Base-by-base conservation (phyloP, 2,113 vertebrate species). In the Lipophrys pholis region DNA sequence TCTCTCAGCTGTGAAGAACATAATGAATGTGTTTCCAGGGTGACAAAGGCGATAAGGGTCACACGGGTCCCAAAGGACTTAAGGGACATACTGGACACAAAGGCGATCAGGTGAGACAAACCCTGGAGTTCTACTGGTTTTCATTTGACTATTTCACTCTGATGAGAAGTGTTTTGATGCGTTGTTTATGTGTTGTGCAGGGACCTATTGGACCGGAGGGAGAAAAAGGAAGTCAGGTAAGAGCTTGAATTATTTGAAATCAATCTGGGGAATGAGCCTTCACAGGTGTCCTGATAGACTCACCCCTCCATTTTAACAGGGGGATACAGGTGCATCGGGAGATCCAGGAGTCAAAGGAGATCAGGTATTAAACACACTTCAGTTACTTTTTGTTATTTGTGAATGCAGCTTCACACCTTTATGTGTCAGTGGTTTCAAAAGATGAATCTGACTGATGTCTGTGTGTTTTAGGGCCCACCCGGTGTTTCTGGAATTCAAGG, bases 21-120 rank as follows among this genome's bases (percentile, higher is more conserved):
- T 30, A 30, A 30, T 30, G 2, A 30, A 30, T 81, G 6, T 64
- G 30, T 70, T 71, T 74, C 11, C 69, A 95, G 94, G 93, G 94
- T 15, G 90, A 90, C 0, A 93, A 91, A 77, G 94, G 94, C 45
- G 89, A 90, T 3, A 92, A 85, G 57, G 94, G 94, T 40, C 17
- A 68, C 11, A 78, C 74, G 11, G 94, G 94, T n/a, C 80, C 68
- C 11, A 91, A 74, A 15, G 94, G 94, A 58, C 16, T 94, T 14
- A 95, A 94, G 68, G 94, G 94, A 60, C 91, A 95, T 40, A 93
- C 93, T 12, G 94, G 94, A 72, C 69, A 80, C 64, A 94, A 94
- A 90, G 94, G 94, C 30, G 93, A 94, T 38, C 90, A 89, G 93
- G 94, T 93, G 53, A 82, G 82, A 72, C 3, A 15, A 11, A 70